These are phyloP conservation scores for Sphaerophoria rueppellii DNA, from an alignment of 2,888 invertebrate genomes.

Conservation along the genomic window DNA sequence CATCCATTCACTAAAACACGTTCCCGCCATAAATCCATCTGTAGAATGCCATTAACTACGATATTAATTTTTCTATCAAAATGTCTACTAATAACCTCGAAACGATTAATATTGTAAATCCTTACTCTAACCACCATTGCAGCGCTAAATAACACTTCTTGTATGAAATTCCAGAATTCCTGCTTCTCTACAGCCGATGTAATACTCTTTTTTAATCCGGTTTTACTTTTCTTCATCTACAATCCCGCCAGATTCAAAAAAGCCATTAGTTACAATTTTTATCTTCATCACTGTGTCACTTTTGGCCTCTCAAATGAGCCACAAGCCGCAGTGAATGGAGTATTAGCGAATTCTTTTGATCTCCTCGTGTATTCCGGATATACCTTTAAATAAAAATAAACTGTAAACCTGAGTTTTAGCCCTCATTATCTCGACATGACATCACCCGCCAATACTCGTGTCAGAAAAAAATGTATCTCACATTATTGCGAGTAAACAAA, in stretches of 20 bases:
- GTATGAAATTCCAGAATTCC: not conserved
- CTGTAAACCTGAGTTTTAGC: not conserved
- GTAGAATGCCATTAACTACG: too few relatives aligned
- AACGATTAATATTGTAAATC: too few relatives aligned
- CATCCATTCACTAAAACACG: too few relatives aligned
- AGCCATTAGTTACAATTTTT: slow-evolving; percentile 46
- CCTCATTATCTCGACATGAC: not conserved
- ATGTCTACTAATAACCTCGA: too few relatives aligned
- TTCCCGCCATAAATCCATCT: too few relatives aligned
- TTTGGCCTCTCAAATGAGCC: slow-evolving; percentile 9
- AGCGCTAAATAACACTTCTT: too few relatives aligned
- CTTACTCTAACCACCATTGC: too few relatives aligned
- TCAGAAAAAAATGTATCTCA: slow-evolving; percentile 20
- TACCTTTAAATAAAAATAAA: not conserved
- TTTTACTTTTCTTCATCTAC: slow-evolving; percentile 4
- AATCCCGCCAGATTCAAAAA: not conserved
- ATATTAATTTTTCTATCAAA: too few relatives aligned
- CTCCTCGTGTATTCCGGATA: not conserved
- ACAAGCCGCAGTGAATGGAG: not conserved
- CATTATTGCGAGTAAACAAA: slow-evolving; percentile 17
- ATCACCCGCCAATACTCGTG: slow-evolving; percentile 4
- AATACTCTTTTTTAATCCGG: slow-evolving; percentile 43
- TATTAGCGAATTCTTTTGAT: slow-evolving; percentile 25
- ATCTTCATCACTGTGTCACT: slow-evolving; percentile 40
- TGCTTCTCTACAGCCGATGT: not conserved